Evolutionary conservation across 2,888 invertebrate genomes (phyloP).

Genomic region (Serrognathus titanus): DNA sequence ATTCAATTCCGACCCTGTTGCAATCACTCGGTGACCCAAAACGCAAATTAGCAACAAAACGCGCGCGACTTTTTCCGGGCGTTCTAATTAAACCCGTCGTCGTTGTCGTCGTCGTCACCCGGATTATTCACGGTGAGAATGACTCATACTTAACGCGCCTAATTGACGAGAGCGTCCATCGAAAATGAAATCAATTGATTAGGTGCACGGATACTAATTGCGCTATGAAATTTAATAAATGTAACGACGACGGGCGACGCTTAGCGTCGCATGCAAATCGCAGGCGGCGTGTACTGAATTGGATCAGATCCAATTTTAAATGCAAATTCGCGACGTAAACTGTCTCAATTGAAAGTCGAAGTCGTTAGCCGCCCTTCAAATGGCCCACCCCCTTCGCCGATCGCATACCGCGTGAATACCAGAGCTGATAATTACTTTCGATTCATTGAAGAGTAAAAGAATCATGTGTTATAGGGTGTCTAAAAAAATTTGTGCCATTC

Average conservation of each 20-base stretch:
- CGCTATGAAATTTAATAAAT: constrained; percentile 24
- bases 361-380: constrained; percentile 23
- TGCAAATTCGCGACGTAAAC: constrained; percentile 39
- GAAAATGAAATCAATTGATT: constrained; percentile 8
- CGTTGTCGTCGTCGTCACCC: no score
- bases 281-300: constrained; percentile 44
- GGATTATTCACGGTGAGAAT: no score
- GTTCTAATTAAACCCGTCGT: no score
- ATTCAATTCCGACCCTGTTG: no score
- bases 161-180: no score
- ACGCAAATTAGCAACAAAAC: no score
- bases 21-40: no score
- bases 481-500: no score
- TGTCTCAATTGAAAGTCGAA: constrained; percentile 34
- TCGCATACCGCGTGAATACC: background rate
- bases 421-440: background rate
- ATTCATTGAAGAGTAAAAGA: background rate
- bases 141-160: no score
- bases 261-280: constrained; percentile 23
- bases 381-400: background rate
- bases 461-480: background rate
- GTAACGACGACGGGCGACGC: background rate
- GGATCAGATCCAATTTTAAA: constrained; percentile 44
- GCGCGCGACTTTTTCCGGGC: no score
- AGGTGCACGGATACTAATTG: constrained; percentile 20